phyloP scores from a whole-genome alignment of 1,140 invertebrate genomes.

The Ridgeia piscesae region DNA sequence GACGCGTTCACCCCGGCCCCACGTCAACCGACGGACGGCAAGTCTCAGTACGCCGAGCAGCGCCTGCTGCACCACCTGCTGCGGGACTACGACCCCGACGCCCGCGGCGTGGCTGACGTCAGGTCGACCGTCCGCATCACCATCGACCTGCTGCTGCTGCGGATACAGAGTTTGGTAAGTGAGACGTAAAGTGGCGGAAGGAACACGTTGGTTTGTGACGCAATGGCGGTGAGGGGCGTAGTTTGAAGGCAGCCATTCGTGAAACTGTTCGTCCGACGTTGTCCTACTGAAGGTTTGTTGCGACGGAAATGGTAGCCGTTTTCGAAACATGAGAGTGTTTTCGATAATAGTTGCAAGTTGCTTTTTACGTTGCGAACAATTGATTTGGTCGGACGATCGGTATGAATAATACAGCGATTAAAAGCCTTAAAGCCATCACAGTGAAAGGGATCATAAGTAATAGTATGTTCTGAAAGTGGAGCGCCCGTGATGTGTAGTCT shows the following conservation, averaged over 20 bases:
- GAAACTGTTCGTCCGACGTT: not conserved
- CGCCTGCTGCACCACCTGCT: constrained; percentile 15
- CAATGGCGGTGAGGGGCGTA: not conserved
- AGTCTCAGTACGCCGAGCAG: constrained; percentile 20
- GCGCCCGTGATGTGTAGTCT: no score
- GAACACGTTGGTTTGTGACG: not conserved
- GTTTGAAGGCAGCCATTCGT: not conserved
- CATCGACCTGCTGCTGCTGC: constrained; percentile 28
- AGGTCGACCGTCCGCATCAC: constrained; percentile 14
- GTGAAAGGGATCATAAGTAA: no score
- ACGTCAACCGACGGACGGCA: not conserved
- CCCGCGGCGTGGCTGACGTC: constrained; percentile 18
- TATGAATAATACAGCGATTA: no score
- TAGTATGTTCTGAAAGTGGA: no score
- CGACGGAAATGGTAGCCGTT: no score
- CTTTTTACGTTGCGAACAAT: no score
- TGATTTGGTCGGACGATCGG: no score
- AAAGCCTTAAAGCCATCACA: no score
- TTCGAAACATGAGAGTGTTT: no score
- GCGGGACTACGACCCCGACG: constrained; percentile 27
- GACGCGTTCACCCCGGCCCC: not conserved
- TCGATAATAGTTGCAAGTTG: no score
- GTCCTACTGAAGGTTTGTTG: no score
- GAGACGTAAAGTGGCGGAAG: not conserved
- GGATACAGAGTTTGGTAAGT: constrained; percentile 27